Conservation (phyloP, 2,113 vertebrate species). For the Monopterus albus region DNA sequence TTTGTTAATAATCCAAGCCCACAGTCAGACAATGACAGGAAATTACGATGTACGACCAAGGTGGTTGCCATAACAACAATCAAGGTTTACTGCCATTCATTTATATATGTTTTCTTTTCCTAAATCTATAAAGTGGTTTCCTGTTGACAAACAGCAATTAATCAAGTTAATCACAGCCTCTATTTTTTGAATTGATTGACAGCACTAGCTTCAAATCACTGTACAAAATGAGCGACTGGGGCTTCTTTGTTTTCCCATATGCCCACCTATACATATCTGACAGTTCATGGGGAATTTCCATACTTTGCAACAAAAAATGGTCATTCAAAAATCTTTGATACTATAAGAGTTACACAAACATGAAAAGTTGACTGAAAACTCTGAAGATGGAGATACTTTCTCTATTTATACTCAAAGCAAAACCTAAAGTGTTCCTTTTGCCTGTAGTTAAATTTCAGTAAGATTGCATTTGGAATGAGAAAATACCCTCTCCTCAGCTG, state of each 20-base stretch:
- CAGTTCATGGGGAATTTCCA: background rate
- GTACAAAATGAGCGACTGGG: background rate
- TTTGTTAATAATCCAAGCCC: slow-evolving; percentile 6
- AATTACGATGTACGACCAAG: background rate
- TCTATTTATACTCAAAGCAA: background rate
- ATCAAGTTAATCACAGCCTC: too few relatives aligned
- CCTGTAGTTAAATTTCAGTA: background rate
- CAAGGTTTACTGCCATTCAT: slow-evolving; percentile 9
- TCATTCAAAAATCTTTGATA: background rate
- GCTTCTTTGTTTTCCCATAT: too few relatives aligned
- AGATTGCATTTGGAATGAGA: background rate
- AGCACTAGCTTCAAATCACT: background rate
- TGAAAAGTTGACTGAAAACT: background rate
- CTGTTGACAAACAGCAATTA: too few relatives aligned
- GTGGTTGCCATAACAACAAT: background rate
- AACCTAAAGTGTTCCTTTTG: slow-evolving; percentile 8
- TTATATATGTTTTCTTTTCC: background rate
- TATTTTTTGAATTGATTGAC: too few relatives aligned
- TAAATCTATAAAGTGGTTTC: too few relatives aligned
- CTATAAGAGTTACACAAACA: background rate
- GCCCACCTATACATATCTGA: background rate
- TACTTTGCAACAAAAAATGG: background rate
- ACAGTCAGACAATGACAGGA: slow-evolving; percentile 23
- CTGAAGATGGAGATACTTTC: background rate
- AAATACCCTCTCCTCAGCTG: background rate